phyloP scores from a whole-genome alignment of 2,888 invertebrate genomes.

The Acrobasis consociella region DNA sequence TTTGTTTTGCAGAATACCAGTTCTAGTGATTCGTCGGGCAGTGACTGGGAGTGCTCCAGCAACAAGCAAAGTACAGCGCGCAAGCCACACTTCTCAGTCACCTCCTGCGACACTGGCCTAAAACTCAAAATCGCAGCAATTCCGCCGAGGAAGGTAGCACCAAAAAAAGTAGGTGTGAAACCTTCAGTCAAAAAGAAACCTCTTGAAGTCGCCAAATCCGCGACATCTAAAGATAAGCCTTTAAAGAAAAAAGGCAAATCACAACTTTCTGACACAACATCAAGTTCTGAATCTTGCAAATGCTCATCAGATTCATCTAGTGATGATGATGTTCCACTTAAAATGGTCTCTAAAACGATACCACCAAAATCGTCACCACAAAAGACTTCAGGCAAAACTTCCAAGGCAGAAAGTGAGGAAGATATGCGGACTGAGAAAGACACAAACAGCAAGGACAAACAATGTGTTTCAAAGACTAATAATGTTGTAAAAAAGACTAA shows the following conservation, averaged over 20 bases:
- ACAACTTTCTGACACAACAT: constrained; percentile 66
- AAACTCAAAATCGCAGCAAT: constrained; percentile 85
- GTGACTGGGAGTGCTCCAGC: constrained; percentile 73
- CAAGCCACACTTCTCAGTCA: constrained; percentile 84
- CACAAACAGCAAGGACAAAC: constrained; percentile 56
- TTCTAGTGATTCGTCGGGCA: constrained; percentile 67
- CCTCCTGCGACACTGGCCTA: constrained; percentile 83
- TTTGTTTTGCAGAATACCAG: constrained; percentile 66
- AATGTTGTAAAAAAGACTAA: constrained; percentile 63
- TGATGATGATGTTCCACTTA: constrained; percentile 73
- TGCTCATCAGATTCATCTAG: constrained; percentile 74
- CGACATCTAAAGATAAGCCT: constrained; percentile 41
- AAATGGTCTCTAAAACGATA: constrained; percentile 67
- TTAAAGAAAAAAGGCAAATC: constrained; percentile 54
- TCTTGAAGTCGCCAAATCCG: constrained; percentile 43
- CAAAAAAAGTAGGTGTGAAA: constrained; percentile 58
- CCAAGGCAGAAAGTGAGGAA: constrained; percentile 63
- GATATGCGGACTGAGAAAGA: constrained; percentile 60
- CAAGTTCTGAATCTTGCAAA: constrained; percentile 79
- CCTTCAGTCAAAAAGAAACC: constrained; percentile 66
- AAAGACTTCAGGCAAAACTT: constrained; percentile 45
- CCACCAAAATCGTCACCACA: constrained; percentile 59
- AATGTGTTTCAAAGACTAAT: constrained; percentile 54
- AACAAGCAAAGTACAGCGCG: constrained; percentile 57
- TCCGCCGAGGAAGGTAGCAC: constrained; percentile 69